Evolutionary conservation across 2,797 vertebrate genomes (phyloP).

Genomic region (Harpagifer antarcticus): DNA sequence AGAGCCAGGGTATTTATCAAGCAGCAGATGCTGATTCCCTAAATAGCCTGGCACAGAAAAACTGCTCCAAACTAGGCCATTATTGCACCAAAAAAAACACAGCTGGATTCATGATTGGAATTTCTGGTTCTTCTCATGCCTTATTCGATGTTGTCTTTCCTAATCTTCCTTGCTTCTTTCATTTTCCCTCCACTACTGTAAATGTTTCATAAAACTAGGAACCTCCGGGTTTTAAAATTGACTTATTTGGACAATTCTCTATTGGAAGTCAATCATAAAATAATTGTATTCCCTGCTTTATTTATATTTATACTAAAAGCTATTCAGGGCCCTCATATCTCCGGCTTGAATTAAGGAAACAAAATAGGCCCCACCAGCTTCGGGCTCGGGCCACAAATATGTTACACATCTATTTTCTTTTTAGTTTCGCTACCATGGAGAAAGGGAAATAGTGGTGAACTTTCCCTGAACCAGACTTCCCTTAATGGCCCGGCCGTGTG

Average conservation of each 20-base stretch:
- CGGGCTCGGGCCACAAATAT: conserved; percentile 86
- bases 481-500: conserved; percentile 94
- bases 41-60: conserved; percentile 89
- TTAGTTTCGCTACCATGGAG: conserved; percentile 92
- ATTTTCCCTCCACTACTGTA: conserved; percentile 20
- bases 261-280: conserved; percentile 66
- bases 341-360: conserved; percentile 89
- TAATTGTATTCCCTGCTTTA: conserved; percentile 66
- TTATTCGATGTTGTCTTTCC: conserved; percentile 40
- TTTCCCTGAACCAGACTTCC: conserved; percentile 98
- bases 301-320: conserved; percentile 84
- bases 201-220: conserved; percentile 27
- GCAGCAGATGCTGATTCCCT: conserved; percentile 86
- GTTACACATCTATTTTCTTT: conserved; percentile 88
- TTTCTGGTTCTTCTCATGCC: conserved; percentile 51
- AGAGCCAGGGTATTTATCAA: conserved; percentile 86
- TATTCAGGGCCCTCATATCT: conserved; percentile 85
- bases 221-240: conserved; percentile 30
- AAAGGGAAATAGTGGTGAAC: conserved; percentile 99
- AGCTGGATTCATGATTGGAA: conserved; percentile 78
- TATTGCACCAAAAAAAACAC: conserved; percentile 72
- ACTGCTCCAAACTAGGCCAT: conserved; percentile 86
- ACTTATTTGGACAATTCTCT: conserved; percentile 65
- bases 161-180: conserved; percentile 32
- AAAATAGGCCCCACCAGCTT: conserved; percentile 84